phyloP scores from a whole-genome alignment of 2,888 invertebrate genomes.

The Helleia helle region DNA sequence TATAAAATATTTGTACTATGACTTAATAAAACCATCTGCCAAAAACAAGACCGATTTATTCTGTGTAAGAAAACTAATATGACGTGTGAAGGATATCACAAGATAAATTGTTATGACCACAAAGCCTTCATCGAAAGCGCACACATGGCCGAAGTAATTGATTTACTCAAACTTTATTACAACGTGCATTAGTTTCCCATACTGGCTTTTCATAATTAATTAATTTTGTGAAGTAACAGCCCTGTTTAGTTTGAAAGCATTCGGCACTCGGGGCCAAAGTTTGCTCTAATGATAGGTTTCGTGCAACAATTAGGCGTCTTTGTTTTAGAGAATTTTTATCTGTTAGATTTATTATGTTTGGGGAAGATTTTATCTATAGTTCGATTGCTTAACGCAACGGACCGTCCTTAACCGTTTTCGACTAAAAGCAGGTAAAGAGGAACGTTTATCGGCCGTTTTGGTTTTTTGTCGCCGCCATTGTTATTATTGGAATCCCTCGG shows the following conservation, averaged over 20 bases:
- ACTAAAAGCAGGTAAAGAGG: constrained; percentile 52
- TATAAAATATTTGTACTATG: too few relatives aligned
- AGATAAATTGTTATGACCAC: background rate
- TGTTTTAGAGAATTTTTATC: constrained; percentile 58
- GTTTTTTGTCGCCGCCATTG: constrained; percentile 64
- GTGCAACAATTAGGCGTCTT: constrained; percentile 61
- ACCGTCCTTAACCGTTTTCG: constrained; percentile 36
- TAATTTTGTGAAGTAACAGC: constrained; percentile 24
- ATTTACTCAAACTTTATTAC: constrained; percentile 4
- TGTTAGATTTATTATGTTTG: constrained; percentile 67
- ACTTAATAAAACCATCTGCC: too few relatives aligned
- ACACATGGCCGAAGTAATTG: background rate
- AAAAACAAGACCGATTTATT: too few relatives aligned
- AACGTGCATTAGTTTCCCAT: constrained; percentile 20
- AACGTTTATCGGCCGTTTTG: constrained; percentile 63
- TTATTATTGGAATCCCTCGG: constrained; percentile 62
- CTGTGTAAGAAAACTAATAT: too few relatives aligned
- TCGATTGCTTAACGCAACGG: constrained; percentile 39
- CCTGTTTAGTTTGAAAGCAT: constrained; percentile 21
- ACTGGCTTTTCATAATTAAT: constrained; percentile 23
- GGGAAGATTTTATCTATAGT: constrained; percentile 56
- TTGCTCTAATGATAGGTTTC: constrained; percentile 55
- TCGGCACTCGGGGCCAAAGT: constrained; percentile 32
- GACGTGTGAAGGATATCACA: background rate
- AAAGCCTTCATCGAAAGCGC: background rate